These are phyloP conservation scores for Sebastes dallii DNA, from an alignment of 2,797 vertebrate genomes.

Conservation along the genomic window DNA sequence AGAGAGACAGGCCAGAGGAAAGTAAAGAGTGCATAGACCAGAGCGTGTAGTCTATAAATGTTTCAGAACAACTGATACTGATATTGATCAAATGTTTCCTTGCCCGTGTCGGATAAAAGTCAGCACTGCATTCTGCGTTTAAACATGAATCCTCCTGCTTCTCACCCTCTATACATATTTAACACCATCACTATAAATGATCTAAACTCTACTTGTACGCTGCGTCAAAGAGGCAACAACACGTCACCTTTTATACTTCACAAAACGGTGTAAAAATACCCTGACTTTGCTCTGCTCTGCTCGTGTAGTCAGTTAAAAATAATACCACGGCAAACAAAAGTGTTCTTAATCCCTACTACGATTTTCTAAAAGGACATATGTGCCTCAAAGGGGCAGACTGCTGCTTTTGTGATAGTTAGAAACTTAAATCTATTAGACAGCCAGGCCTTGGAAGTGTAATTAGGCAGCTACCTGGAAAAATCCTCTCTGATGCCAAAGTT, in stretches of 20 bases:
- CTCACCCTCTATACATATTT: background rate
- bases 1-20: constrained; percentile 1
- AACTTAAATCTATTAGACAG: constrained; percentile 50
- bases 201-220: background rate
- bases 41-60: constrained; percentile 17
- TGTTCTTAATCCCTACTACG: constrained; percentile 39
- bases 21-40: constrained; percentile 9
- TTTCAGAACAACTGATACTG: constrained; percentile 43
- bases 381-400: constrained; percentile 56
- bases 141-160: constrained; percentile 9
- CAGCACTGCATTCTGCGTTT: background rate
- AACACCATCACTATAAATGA: background rate
- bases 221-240: constrained; percentile 6
- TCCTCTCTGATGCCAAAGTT: constrained; percentile 63
- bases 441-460: constrained; percentile 67
- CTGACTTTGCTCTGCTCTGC: background rate
- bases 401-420: constrained; percentile 61
- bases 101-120: constrained; percentile 6
- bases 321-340: constrained; percentile 46
- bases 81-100: constrained; percentile 49
- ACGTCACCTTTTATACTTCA: constrained; percentile 7
- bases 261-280: constrained; percentile 2
- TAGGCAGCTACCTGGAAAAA: constrained; percentile 70
- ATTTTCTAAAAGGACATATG: constrained; percentile 47
- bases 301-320: constrained; percentile 30